Evolutionary conservation across 53 echinoderm and acorn worm genomes (phyloP), one percentile per base, ranked within the genome.

Genomic region (Paracentrotus lividus): DNA sequence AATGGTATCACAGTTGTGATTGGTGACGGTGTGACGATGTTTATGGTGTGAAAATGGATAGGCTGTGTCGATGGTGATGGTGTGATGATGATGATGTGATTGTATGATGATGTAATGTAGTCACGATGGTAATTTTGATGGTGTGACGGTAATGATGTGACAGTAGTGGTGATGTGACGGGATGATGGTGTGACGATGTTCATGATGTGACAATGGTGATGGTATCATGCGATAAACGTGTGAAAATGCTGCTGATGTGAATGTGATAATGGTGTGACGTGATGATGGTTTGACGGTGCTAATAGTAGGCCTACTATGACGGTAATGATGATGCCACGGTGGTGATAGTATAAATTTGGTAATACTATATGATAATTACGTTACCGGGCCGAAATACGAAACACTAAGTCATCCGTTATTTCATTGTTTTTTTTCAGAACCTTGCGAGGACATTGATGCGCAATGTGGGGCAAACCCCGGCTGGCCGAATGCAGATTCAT

Each of bases 401-500:
- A 21, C 57, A 57, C 52, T 52, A 12, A 33, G 3, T 2, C 31
- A 69, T 12, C 34, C 13, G 42, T 42, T 4, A 5, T 90, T 44
- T 56, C 23, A 18, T 0, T 91, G 14, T 24, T 4, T 40, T 76
- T 52, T 7, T 52, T 20, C 85, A 96, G 96, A 88, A 51, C 90
- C 75, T n/a, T 96, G 96, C 43, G 67, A 34, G 40, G 94, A 96
- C 75, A 52, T 34, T 0, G 92, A 95, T 59, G 31, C 32, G 4
- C 60, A 66, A 20, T 96, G 96, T 65, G 76, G 96, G 43, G 95
- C 95, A 14, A 96, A 96, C 89, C 96, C 96, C 0, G 96, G 96
- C 42, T 96, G 95, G 94, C 95, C 95, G 1, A 85, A 89, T 38
- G 84, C 94, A 5, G 87, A 86, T 12, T 86, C 88, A 6, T 96